Evolutionary conservation across 2,797 vertebrate species (phyloP).

Genomic region (Macropodus opercularis): DNA sequence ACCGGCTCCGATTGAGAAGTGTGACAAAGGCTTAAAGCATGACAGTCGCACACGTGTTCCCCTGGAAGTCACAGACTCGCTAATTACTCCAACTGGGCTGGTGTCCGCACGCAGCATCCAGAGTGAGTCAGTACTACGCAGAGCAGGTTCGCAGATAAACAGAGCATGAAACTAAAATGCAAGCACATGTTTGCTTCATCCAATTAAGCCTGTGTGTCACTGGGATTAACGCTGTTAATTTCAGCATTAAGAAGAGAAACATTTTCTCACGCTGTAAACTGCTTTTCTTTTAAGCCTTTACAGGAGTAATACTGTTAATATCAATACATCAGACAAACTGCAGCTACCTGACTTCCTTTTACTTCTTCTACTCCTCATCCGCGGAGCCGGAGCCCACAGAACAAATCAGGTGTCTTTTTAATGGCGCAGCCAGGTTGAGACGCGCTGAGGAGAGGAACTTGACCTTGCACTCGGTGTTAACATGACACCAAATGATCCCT

Average conservation of each 20-base stretch:
- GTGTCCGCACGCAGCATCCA: slow-evolving; percentile 31
- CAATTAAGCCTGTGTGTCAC: slow-evolving; percentile 47
- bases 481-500: slow-evolving; percentile 62
- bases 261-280: slow-evolving; percentile 50
- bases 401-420: slow-evolving; percentile 51
- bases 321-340: slow-evolving; percentile 29
- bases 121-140: slow-evolving; percentile 29
- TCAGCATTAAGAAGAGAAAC: slow-evolving; percentile 37
- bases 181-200: slow-evolving; percentile 54
- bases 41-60: slow-evolving; percentile 38
- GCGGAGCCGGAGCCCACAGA: slow-evolving; percentile 45
- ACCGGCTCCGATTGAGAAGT: slow-evolving; percentile 35
- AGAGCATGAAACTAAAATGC: slow-evolving; percentile 50
- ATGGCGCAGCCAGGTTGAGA: slow-evolving; percentile 40
- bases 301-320: slow-evolving; percentile 32
- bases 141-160: slow-evolving; percentile 55
- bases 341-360: slow-evolving; percentile 21
- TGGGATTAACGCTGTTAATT: slow-evolving; percentile 57
- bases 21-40: slow-evolving; percentile 35
- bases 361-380: too few species aligned
- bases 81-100: slow-evolving; percentile 61
- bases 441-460: slow-evolving; percentile 55
- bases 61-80: slow-evolving; percentile 52
- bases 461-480: slow-evolving; percentile 63
- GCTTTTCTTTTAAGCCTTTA: slow-evolving; percentile 18